phyloP scores from a whole-genome alignment of 2,888 invertebrate species.

The Arge pagana region DNA sequence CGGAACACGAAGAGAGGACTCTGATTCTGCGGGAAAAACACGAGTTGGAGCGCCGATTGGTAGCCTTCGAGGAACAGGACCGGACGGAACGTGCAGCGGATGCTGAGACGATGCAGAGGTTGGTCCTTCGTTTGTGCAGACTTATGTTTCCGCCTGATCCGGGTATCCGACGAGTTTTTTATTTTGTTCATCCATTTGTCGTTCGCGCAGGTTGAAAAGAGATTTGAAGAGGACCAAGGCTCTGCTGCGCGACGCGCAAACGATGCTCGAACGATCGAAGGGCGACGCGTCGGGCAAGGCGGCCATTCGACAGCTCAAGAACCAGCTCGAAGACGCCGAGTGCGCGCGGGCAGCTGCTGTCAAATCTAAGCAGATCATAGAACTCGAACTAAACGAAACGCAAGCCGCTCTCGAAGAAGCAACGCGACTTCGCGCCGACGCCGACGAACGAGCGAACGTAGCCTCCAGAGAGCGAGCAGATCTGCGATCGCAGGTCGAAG shows the following conservation, averaged over 20 bases:
- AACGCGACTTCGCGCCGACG: constrained; percentile 72
- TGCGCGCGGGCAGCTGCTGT: constrained; percentile 81
- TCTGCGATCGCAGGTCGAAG: constrained; percentile 83
- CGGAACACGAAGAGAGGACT: constrained; percentile 91
- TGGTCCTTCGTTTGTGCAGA: background rate
- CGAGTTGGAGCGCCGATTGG: constrained; percentile 84
- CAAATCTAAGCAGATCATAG: constrained; percentile 84
- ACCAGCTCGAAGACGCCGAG: constrained; percentile 88
- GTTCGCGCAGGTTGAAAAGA: constrained; percentile 71
- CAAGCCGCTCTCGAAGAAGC: constrained; percentile 84
- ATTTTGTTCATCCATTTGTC: too few species aligned
- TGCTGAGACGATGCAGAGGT: constrained; percentile 58
- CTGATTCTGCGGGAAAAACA: constrained; percentile 85
- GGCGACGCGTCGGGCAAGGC: constrained; percentile 81
- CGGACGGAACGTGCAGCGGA: constrained; percentile 74
- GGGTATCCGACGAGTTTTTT: background rate
- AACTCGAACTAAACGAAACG: constrained; percentile 85
- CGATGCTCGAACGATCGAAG: constrained; percentile 86
- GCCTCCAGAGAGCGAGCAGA: constrained; percentile 81
- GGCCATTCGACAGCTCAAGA: constrained; percentile 60
- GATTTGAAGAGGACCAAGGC: constrained; percentile 91
- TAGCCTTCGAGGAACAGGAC: constrained; percentile 77
- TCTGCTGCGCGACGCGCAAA: constrained; percentile 87
- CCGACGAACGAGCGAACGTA: constrained; percentile 75
- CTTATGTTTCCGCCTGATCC: background rate